These are phyloP conservation scores for Leuciscus idus DNA, from an alignment of 2,113 vertebrate genomes.

Conservation along the genomic window DNA sequence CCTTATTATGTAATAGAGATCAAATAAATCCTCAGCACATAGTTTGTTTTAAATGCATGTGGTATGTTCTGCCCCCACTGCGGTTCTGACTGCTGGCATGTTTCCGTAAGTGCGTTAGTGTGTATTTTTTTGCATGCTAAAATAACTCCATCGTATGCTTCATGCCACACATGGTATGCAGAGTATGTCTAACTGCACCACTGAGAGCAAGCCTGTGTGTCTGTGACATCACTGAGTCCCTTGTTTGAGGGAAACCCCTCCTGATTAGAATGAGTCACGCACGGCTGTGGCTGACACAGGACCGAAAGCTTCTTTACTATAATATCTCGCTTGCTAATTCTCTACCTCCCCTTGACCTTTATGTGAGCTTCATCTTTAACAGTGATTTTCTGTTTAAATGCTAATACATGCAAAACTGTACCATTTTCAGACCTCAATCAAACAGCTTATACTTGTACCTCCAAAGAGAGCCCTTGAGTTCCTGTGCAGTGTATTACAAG, in stretches of 20 bases:
- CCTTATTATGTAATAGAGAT: background rate
- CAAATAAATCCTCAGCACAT: background rate
- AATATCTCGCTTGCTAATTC: constrained; percentile 23
- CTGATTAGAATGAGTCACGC: constrained; percentile 65
- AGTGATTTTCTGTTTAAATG: constrained; percentile 1
- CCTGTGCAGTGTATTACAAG: background rate
- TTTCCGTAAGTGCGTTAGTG: background rate
- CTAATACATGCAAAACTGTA: constrained; percentile 4
- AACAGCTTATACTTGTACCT: background rate
- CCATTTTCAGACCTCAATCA: constrained; percentile 8
- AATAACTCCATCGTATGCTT: background rate
- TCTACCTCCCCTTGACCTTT: constrained; percentile 6
- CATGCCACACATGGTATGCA: background rate
- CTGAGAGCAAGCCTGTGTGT: constrained; percentile 27
- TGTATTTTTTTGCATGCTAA: constrained; percentile 6
- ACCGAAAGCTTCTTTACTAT: background rate
- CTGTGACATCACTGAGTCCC: constrained; percentile 57
- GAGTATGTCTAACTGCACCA: background rate
- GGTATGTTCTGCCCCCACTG: background rate
- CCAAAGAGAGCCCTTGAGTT: constrained; percentile 17
- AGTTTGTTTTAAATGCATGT: background rate
- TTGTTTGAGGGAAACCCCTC: constrained; percentile 67
- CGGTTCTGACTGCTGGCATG: background rate
- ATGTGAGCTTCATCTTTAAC: constrained; percentile 3
- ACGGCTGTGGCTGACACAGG: constrained; percentile 55